Evolutionary conservation across 1,140 invertebrate genomes (phyloP), one percentile per base, ranked within the genome.

Genomic region (Cyphomyrmex costatus): DNA sequence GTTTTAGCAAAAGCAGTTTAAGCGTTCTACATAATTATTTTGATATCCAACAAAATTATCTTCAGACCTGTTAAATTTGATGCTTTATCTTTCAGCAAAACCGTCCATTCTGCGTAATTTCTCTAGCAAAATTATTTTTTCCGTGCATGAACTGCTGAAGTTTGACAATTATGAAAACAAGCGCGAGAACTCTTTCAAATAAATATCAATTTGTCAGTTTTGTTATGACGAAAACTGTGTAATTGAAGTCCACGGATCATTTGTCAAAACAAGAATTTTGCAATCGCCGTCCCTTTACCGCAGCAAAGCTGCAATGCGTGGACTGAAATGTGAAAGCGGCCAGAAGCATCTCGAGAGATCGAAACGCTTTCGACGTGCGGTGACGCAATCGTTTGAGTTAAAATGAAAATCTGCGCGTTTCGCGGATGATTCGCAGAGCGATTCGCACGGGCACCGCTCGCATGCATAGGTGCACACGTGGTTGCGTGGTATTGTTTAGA

Each of bases 401-500:
- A 79, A 53, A 68, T n/a, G 46, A 73, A 51, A 63, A 36, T 56
- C 33, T 33, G 27, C 8, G 16, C 65, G 70, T 82, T 82, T 82
- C 79, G 79, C 68, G 79, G 79, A 83, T 83, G 79, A 83, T 83
- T 83, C 79, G 79, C 79, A 33, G 68, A 24, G 68, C 68, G 68
- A 83, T 83, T 83, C 27, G 68, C 79, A 73, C 68, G 36, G 68
- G 46, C 63, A 70, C 36, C 68, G 19, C 53, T 83, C 53, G 68
- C 79, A 83, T 73, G 79, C 79, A 83, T 61, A 83, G 70, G 73
- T 83, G 79, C 79, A 83, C 79, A 73, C 68, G 68, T 68, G 36
- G 68, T 74, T 74, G 79, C 82, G 82, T 30, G 63, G 82, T 71
- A 90, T 92, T 91, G 91, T 92, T 92, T 90, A 88, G 86, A 89